A percentile compares a stretch with the other conserved stretches of the same genome.
Evolutionary conservation across 2,888 invertebrate species (phyloP).

Genomic region (Athripsodes cinereus): DNA sequence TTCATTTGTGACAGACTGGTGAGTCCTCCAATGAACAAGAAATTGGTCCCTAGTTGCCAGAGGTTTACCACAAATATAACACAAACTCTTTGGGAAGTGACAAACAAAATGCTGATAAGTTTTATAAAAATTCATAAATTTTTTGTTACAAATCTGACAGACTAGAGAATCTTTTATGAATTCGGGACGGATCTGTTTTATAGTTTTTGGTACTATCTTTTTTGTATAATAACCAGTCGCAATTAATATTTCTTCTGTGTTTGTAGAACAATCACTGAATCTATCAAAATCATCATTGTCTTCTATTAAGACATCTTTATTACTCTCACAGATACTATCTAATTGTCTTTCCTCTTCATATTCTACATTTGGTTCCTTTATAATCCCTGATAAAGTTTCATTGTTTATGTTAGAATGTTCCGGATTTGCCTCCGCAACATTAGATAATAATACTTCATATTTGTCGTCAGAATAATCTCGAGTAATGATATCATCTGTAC

Average conservation of each 20-base stretch:
- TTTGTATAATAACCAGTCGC: neutral
- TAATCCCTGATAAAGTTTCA: too few relatives aligned
- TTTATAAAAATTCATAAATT: neutral
- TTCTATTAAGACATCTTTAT: too few relatives aligned
- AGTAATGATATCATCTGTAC: too few relatives aligned
- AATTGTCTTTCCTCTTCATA: too few relatives aligned
- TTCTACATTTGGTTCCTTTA: too few relatives aligned
- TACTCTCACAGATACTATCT: too few relatives aligned
- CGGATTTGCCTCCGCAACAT: too few relatives aligned
- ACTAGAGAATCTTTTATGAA: neutral
- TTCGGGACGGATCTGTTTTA: too few relatives aligned
- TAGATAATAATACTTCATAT: too few relatives aligned
- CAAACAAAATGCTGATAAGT: neutral
- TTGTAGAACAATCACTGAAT: neutral
- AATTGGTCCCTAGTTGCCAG: neutral
- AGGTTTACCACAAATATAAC: neutral
- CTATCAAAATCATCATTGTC: neutral
- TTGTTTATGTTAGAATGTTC: too few relatives aligned
- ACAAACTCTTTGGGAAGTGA: neutral
- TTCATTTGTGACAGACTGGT: neutral
- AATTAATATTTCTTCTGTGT: neutral
- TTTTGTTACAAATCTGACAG: neutral
- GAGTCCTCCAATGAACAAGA: neutral
- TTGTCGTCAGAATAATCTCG: too few relatives aligned
- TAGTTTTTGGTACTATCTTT: too few relatives aligned